phyloP scores from a whole-genome alignment of 2,113 vertebrate genomes.

The Tympanuchus pallidicinctus region DNA sequence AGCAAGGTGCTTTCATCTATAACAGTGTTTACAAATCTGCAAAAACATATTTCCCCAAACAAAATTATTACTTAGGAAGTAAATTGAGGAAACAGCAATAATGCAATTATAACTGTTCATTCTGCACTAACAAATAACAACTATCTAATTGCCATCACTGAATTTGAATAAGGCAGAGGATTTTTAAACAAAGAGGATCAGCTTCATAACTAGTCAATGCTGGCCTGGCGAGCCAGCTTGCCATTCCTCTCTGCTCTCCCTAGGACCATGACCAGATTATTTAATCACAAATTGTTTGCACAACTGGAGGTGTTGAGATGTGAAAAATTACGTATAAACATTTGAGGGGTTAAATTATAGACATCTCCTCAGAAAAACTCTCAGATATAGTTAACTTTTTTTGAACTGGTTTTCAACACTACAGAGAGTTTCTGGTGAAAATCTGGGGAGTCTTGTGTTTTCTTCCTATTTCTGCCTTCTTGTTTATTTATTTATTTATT shows the following conservation, averaged over 20 bases:
- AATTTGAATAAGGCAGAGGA: neutral
- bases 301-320: neutral
- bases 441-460: rapidly evolving
- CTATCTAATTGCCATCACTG: neutral
- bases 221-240: neutral
- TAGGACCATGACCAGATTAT: neutral
- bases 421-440: neutral
- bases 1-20: constrained; percentile 11
- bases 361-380: neutral
- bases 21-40: neutral
- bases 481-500: no score
- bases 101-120: neutral
- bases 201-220: rapidly evolving
- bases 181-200: neutral
- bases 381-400: neutral
- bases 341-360: neutral
- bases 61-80: neutral
- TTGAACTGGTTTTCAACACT: neutral
- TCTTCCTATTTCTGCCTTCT: neutral
- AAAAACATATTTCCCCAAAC: neutral
- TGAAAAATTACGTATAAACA: constrained; percentile 12
- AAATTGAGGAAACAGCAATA: neutral
- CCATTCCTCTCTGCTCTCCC: neutral
- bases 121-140: neutral
- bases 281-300: constrained; percentile 1